phyloP scores from a whole-genome alignment of 2,797 vertebrate genomes.

The Pseudomugil tenellus region DNA sequence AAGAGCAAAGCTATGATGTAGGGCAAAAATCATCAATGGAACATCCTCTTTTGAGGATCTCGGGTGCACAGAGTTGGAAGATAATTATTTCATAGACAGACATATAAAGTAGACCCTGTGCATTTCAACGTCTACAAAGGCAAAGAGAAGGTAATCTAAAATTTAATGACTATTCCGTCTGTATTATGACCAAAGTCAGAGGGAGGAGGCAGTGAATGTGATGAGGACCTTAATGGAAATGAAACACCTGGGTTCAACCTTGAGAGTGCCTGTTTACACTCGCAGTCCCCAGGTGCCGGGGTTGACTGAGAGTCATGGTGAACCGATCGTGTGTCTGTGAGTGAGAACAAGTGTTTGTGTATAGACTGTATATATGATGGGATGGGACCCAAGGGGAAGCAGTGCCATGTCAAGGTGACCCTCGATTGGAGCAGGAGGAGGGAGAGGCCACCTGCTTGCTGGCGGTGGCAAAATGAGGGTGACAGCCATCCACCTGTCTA shows the following conservation, averaged over 20 bases:
- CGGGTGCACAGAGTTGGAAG: constrained; percentile 67
- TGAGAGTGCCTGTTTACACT: constrained; percentile 73
- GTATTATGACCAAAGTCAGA: constrained; percentile 74
- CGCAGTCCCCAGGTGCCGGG: constrained; percentile 72
- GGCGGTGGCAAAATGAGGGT: constrained; percentile 74
- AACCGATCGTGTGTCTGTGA: constrained; percentile 43
- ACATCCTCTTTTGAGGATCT: constrained; percentile 79
- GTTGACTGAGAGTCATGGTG: constrained; percentile 66
- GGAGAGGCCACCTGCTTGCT: constrained; percentile 84
- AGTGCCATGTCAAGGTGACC: constrained; percentile 82
- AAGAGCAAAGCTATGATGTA: constrained; percentile 80
- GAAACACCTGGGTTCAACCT: constrained; percentile 83
- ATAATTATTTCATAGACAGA: constrained; percentile 78
- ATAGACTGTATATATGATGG: constrained; percentile 70
- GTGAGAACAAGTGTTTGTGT: constrained; percentile 41
- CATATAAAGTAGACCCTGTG: constrained; percentile 69
- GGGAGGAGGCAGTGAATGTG: constrained; percentile 63
- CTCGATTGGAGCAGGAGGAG: constrained; percentile 59
- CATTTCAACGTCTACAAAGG: constrained; percentile 73
- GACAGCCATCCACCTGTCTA: constrained; percentile 87
- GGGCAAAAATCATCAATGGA: constrained; percentile 81
- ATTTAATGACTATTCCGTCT: constrained; percentile 73
- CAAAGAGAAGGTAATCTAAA: constrained; percentile 73
- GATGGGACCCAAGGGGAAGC: constrained; percentile 66
- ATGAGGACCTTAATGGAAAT: constrained; percentile 78